Base-by-base conservation (phyloP, 2,113 vertebrate genomes). In the Lota lota region DNA sequence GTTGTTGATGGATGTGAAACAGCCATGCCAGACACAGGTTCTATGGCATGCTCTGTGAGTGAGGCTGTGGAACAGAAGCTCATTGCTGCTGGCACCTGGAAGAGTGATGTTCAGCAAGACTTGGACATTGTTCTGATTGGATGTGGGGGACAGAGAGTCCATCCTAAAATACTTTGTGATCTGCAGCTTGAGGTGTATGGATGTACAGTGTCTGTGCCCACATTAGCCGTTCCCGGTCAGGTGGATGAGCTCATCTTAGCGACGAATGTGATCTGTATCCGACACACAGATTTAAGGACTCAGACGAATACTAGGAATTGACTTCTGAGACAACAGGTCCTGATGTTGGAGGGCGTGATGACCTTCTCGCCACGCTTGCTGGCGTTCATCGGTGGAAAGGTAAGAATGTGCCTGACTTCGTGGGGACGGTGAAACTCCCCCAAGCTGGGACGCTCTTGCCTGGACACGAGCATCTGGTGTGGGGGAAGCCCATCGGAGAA, bases 21-120 rank as follows among this genome's bases (percentile, higher is more conserved):
- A 22, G 57, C 66, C 18, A 69, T 76, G 66, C 59, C 76, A 17
- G 73, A 75, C 22, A 69, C 54, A n/a, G 67, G 63, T 1, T 76
- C 69, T n/a, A 76, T 76, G 73, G 73, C 63, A 15, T 79, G 69
- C 36, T 72, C 73, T 14, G 8, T 79, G 22, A 76, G 57, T 56
- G 67, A 73, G 18, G 65, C 17, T 17, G 66, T 69, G 0, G 66
- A 72, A 47, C 60, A 65, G 18, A 63, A 61, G 21, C 50, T 72
- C 5, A 68, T 36, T 14, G 65, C 61, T 54, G 11, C 56, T 58
- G 61, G 77, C 22, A n/a, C 57, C 10, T 24, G 63, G 7, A 50
- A 69, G 7, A 21, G 1, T n/a, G 21, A 66, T 53, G 20, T 47
- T 40, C 59, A 68, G 47, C 20, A 67, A 11, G 64, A 71, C 20